These are phyloP conservation scores for Nipponia nippon DNA, from an alignment of 2,113 vertebrate species.

Conservation along the genomic window DNA sequence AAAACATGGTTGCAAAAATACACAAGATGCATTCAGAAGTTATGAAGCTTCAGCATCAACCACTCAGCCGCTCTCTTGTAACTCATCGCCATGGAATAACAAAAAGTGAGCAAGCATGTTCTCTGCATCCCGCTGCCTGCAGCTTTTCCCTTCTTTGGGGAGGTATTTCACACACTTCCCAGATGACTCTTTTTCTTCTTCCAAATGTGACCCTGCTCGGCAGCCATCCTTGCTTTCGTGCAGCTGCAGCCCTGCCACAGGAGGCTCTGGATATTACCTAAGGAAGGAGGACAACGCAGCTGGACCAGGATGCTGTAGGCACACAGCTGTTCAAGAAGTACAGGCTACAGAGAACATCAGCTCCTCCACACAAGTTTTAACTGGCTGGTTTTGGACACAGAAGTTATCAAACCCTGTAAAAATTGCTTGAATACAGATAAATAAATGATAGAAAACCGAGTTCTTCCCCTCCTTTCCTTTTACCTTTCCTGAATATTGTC, in stretches of 20 bases:
- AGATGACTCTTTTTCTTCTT: background rate
- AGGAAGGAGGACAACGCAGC: background rate
- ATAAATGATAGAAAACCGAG: background rate
- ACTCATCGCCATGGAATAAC: background rate
- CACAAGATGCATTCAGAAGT: background rate
- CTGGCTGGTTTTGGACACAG: background rate
- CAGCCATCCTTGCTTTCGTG: fast-evolving
- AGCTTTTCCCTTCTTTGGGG: background rate
- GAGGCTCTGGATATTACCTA: background rate
- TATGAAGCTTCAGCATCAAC: background rate
- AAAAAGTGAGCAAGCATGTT: background rate
- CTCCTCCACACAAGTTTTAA: background rate
- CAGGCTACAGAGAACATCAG: background rate
- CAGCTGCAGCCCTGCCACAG: background rate
- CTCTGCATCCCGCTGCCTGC: background rate
- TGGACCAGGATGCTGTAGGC: background rate
- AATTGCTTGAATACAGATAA: background rate
- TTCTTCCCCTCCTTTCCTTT: background rate
- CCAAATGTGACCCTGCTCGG: background rate
- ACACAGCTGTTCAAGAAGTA: background rate
- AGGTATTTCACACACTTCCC: background rate
- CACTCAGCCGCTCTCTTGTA: background rate
- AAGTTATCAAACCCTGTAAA: background rate
- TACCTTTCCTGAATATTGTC: background rate
- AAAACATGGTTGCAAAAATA: background rate